phyloP scores from a whole-genome alignment of 2,113 vertebrate species.

The Crotophaga sulcirostris region DNA sequence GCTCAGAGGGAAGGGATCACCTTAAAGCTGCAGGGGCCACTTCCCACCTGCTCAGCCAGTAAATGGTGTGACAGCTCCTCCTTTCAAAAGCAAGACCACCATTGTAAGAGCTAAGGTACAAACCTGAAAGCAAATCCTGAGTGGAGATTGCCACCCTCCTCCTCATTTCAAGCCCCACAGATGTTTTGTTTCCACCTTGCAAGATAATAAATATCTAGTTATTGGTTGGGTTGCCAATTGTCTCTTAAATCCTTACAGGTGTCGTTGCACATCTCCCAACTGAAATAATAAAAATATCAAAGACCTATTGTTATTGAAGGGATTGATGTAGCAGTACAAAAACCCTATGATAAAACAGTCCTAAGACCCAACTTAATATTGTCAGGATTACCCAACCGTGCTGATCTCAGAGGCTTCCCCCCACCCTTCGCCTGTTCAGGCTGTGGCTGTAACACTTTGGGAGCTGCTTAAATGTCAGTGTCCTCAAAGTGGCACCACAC shows the following conservation, averaged over 20 bases:
- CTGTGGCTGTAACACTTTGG: not conserved
- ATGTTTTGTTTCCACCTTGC: not conserved
- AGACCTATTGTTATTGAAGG: conserved; percentile 46
- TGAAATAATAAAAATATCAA: conserved; percentile 52
- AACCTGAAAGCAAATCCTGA: not conserved
- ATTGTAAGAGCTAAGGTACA: not conserved
- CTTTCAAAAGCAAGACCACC: not conserved
- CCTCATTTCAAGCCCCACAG: not conserved
- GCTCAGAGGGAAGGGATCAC: rapidly evolving
- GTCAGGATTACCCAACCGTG: conserved; percentile 45
- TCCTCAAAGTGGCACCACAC: not conserved
- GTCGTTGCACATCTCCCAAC: conserved; percentile 10
- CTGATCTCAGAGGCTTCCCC: not conserved
- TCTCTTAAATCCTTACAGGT: conserved; percentile 20
- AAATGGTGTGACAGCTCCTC: not conserved
- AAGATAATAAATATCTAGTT: not conserved
- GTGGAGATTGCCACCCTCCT: not conserved
- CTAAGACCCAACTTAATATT: conserved; percentile 63
- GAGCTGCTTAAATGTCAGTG: conserved; percentile 31
- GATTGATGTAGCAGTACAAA: conserved; percentile 1
- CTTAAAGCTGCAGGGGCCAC: not conserved
- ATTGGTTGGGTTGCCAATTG: not conserved
- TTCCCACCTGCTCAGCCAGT: not conserved
- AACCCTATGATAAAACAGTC: not conserved
- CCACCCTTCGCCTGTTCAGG: conserved; percentile 26